Evolutionary conservation across 2,888 invertebrate genomes (phyloP).

Genomic region (Rhogogaster chlorosoma): DNA sequence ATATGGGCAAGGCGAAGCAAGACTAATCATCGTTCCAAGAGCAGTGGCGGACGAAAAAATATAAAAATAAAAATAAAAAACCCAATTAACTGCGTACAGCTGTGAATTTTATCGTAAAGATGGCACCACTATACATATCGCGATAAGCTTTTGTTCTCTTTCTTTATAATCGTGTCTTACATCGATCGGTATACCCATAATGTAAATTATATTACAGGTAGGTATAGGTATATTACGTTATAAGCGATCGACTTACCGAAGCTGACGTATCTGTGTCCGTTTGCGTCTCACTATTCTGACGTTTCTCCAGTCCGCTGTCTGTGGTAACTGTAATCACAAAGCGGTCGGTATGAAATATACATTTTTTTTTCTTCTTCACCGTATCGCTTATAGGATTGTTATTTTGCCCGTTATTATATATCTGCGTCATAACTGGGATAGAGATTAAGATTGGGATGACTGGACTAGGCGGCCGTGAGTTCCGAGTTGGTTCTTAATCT

Average conservation of each 20-base stretch:
- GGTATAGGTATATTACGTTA: neutral
- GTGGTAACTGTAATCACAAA: conserved; percentile 52
- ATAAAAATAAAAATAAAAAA: neutral
- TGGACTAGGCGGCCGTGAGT: conserved; percentile 7
- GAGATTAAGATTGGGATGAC: conserved; percentile 47
- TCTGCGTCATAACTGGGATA: conserved; percentile 18
- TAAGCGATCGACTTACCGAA: conserved; percentile 63
- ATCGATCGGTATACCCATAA: neutral
- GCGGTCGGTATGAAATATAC: conserved; percentile 14
- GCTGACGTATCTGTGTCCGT: conserved; percentile 70
- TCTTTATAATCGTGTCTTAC: neutral
- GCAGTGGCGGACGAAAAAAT: neutral
- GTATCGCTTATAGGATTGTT: conserved; percentile 39
- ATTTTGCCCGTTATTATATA: conserved; percentile 14
- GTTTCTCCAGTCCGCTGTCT: conserved; percentile 66
- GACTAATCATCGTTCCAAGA: neutral
- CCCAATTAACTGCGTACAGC: neutral
- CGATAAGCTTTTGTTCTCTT: conserved; percentile 10
- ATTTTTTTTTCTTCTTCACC: neutral
- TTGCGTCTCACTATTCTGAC: conserved; percentile 63
- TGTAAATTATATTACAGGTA: neutral
- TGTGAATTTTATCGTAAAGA: conserved; percentile 18
- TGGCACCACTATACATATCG: neutral
- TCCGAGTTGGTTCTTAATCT: conserved; percentile 21
- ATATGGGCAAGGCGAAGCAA: neutral